Conservation (phyloP, 2,888 invertebrate genomes). For the Dione vanillae region DNA sequence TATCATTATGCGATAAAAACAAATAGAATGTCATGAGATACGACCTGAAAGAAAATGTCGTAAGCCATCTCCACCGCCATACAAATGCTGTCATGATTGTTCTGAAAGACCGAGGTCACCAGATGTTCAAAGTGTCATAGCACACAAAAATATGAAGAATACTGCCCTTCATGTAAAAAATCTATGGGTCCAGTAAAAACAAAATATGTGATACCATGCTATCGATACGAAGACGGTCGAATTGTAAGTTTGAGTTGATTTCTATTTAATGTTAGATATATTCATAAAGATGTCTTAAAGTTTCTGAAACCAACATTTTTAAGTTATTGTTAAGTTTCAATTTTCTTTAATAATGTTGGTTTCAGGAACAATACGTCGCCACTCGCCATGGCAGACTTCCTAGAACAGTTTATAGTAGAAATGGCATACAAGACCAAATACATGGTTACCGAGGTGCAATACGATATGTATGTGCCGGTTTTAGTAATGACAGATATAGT, state of each 20-base stretch:
- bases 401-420: constrained; percentile 67
- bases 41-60: constrained; percentile 44
- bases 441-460: constrained; percentile 75
- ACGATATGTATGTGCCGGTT: constrained; percentile 64
- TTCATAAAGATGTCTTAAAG: constrained; percentile 8
- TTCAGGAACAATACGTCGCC: constrained; percentile 81
- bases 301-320: constrained; percentile 52
- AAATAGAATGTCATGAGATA: constrained; percentile 56
- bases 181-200: constrained; percentile 48
- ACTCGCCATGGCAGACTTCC: constrained; percentile 74
- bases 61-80: constrained; percentile 20
- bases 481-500: constrained; percentile 50
- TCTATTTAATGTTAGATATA: constrained; percentile 6
- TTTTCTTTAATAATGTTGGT: constrained; percentile 62
- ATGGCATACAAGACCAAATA: constrained; percentile 77
- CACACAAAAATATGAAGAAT: constrained; percentile 23
- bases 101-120: constrained; percentile 22
- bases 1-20: constrained; percentile 60
- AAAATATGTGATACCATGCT: constrained; percentile 78
- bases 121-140: background rate
- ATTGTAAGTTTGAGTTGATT: constrained; percentile 65
- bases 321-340: constrained; percentile 12
- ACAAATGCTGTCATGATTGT: constrained; percentile 41
- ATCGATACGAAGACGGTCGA: constrained; percentile 78
- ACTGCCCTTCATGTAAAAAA: constrained; percentile 49